Conservation (phyloP, 2,888 invertebrate species). For the Steromphala cineraria region DNA sequence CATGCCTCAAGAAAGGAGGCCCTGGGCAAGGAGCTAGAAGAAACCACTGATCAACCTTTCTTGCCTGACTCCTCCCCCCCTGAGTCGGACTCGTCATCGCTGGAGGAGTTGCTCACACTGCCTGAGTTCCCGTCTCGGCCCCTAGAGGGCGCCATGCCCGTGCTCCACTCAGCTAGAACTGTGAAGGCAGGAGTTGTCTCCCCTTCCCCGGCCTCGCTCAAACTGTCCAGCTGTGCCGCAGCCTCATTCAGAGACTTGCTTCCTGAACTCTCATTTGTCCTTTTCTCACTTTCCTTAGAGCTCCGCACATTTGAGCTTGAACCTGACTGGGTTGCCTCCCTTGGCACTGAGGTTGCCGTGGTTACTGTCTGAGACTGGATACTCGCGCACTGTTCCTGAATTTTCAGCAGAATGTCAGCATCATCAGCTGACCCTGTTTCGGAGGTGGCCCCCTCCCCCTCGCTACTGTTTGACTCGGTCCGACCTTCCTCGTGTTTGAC, state of each 20-base stretch:
- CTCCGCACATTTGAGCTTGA: background rate
- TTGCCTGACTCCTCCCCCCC: background rate
- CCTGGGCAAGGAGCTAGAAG: too few species aligned
- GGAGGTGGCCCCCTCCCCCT: conserved; percentile 19
- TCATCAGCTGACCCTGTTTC: conserved; percentile 34
- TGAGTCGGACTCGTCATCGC: background rate
- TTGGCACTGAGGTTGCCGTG: background rate
- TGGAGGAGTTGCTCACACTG: conserved; percentile 24
- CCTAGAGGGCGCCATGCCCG: background rate
- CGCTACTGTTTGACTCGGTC: background rate
- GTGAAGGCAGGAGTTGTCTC: conserved; percentile 57
- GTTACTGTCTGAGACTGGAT: conserved; percentile 70
- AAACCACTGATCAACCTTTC: background rate
- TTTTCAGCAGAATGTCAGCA: conserved; percentile 75
- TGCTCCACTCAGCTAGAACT: conserved; percentile 68
- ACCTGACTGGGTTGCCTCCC: background rate
- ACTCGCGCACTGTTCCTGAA: conserved; percentile 77
- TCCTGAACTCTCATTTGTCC: conserved; percentile 2
- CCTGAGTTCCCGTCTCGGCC: background rate
- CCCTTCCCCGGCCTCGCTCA: conserved; percentile 24
- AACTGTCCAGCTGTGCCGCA: conserved; percentile 20
- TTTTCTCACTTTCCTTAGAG: background rate
- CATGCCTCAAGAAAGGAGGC: too few species aligned
- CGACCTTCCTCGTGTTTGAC: background rate
- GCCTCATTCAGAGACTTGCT: background rate